Percentiles rank a stretch among this genome's conserved stretches.
phyloP scores from a whole-genome alignment of 2,113 vertebrate genomes.

The Edolisoma coerulescens region DNA sequence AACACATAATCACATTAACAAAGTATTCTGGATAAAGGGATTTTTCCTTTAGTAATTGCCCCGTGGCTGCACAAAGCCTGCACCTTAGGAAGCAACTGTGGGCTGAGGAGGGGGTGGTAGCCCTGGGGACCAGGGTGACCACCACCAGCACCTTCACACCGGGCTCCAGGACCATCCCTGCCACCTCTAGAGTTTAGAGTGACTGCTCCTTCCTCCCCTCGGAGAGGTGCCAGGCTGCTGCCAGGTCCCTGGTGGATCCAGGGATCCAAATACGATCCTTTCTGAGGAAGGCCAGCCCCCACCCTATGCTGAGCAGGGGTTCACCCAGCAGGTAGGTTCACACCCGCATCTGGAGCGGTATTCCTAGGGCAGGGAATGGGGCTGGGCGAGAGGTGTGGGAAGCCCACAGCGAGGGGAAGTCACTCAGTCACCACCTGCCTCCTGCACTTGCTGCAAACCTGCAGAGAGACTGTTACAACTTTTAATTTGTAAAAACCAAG shows the following conservation, averaged over 20 bases:
- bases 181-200: fast-evolving
- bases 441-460: fast-evolving
- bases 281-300: background rate
- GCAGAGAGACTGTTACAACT: background rate
- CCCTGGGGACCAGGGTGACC: background rate
- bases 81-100: fast-evolving
- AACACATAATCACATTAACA: constrained; percentile 16
- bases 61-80: background rate
- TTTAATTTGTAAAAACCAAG: background rate
- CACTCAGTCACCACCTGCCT: background rate
- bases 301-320: background rate
- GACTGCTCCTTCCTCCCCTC: background rate
- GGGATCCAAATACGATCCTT: background rate
- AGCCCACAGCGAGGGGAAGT: background rate
- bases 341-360: fast-evolving
- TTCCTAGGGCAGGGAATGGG: background rate
- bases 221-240: background rate
- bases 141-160: fast-evolving
- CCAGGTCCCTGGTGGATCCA: background rate
- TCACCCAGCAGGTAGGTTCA: background rate
- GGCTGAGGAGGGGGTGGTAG: background rate
- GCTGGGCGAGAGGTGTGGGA: background rate
- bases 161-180: background rate
- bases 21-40: constrained; percentile 12
- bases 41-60: constrained; percentile 10